phyloP scores from a whole-genome alignment of 1,140 invertebrate species.

The Cyphomyrmex costatus region DNA sequence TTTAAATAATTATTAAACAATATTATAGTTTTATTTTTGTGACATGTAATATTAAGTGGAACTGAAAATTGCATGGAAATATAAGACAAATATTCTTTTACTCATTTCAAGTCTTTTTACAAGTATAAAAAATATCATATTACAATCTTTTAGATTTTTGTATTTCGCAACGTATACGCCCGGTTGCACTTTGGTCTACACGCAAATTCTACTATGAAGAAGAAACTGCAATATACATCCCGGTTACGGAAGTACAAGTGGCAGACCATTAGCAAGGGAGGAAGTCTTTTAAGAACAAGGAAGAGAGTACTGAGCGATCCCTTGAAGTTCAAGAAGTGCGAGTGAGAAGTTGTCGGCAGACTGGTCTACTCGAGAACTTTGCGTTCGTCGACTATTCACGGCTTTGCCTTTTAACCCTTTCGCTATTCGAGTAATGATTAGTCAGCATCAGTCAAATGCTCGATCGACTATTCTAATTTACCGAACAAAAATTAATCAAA shows the following conservation, averaged over 20 bases:
- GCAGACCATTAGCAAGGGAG: conserved; percentile 52
- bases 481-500: neutral
- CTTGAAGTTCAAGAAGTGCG: conserved; percentile 40
- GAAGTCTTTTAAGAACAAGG: conserved; percentile 63
- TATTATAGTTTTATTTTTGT: conserved; percentile 12
- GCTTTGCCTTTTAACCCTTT: conserved; percentile 37
- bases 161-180: neutral
- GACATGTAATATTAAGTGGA: neutral
- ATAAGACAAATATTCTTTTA: neutral
- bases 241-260: conserved; percentile 52
- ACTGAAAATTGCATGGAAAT: neutral
- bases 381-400: conserved; percentile 45
- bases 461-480: neutral
- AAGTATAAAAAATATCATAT: conserved; percentile 4
- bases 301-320: conserved; percentile 40
- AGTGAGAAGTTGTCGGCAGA: conserved; percentile 43
- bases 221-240: conserved; percentile 56
- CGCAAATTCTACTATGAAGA: conserved; percentile 41
- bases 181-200: neutral
- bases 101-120: neutral
- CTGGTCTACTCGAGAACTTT: conserved; percentile 36
- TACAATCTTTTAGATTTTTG: conserved; percentile 22
- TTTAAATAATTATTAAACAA: neutral
- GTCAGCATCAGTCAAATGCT: conserved; percentile 17
- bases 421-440: conserved; percentile 23